Base-by-base conservation (phyloP, 1,140 invertebrate species). In the Maniola jurtina region DNA sequence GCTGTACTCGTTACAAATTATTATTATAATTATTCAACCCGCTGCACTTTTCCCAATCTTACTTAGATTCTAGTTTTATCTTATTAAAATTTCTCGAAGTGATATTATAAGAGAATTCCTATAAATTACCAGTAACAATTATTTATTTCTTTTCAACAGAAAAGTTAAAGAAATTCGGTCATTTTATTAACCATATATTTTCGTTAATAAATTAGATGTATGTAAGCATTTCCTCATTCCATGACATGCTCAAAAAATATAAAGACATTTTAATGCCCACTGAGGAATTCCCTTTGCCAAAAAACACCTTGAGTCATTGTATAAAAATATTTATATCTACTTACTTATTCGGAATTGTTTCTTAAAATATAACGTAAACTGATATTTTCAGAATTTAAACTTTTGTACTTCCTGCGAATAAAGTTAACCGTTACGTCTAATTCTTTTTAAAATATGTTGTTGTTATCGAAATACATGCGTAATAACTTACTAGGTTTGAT, bases 271-370 rank as follows among this genome's bases (percentile, higher is more conserved):
- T 55, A 55, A 25, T 34, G 52, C 16, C 11, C 33, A 35, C 52
- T 34, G 11, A 55, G 52, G 34, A 34, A 55, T 59, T 59, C 42
- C 38, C 42, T 59, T 59, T 59, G 10, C 57, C 56, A 58, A 58
- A 58, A 58, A 59, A 13, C 57, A 15, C 57, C 38, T 47, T 59
- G 57, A 59, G 14, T 59, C 57, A 59, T 59, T 59, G 57, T 59
- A 14, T 34, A 40, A 45, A 10, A 59, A 45, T 59, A 59, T 59
- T 59, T 59, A 59, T 59, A 59, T 9, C 9, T 45, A 13, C n/a
- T 35, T 13, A 14, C 52, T 45, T 45, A 45, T n/a, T 45, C 42
- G 52, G 5, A 55, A 34, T 55, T 34, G 25, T 55, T 34, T 25
- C 48, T 10, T 55, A 34, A 34, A 34, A 55, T 55, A 55, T 34